Conservation (phyloP, 2,888 invertebrate genomes). For the Tuberolachnus salignus region DNA sequence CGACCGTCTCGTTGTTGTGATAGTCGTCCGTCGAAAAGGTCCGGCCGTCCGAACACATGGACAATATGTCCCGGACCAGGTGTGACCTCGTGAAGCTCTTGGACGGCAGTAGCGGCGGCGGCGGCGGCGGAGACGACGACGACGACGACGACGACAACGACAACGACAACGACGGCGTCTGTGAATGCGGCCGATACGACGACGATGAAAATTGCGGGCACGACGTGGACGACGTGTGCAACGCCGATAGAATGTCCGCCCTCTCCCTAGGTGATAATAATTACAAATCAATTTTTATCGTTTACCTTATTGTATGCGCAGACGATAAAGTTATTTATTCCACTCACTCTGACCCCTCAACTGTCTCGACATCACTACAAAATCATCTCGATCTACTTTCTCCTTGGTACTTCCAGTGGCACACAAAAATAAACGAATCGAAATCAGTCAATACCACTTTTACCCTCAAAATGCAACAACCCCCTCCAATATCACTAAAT, state of each 20-base stretch:
- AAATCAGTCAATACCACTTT: no score
- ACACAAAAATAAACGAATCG: no score
- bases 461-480: no score
- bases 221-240: background rate
- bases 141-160: background rate
- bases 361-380: no score
- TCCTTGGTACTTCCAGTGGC: no score
- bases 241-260: background rate
- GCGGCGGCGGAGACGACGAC: background rate
- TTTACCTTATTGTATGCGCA: no score
- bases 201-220: background rate
- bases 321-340: no score
- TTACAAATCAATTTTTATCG: no score
- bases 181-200: background rate
- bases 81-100: slow-evolving; percentile 16
- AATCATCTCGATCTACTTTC: no score
- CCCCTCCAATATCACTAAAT: no score
- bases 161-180: background rate
- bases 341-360: no score
- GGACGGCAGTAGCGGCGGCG: background rate
- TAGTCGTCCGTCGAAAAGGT: slow-evolving; percentile 19
- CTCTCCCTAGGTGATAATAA: slow-evolving; percentile 23
- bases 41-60: slow-evolving; percentile 13
- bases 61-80: slow-evolving; percentile 23
- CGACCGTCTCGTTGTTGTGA: background rate